Conservation (phyloP, 2,888 invertebrate species). For the Cephus rjabovi region DNA sequence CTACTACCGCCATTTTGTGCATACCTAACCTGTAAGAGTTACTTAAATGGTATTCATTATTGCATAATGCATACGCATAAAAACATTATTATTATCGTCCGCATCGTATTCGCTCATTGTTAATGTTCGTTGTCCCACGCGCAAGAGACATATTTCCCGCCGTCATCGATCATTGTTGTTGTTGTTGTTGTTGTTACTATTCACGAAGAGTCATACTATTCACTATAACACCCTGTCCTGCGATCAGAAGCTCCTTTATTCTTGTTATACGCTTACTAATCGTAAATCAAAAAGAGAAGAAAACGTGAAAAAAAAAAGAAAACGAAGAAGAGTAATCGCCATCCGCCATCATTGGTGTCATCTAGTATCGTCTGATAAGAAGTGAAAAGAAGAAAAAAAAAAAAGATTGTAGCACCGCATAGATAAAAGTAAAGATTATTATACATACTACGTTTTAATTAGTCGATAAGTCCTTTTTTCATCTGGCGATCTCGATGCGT, state of each 20-base stretch:
- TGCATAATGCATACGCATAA: neutral
- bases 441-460: neutral
- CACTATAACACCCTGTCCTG: neutral
- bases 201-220: neutral
- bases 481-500: neutral
- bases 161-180: constrained; percentile 36
- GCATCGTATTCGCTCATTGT: constrained; percentile 22
- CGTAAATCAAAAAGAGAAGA: neutral
- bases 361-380: neutral
- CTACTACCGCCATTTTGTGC: too few species aligned
- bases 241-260: neutral
- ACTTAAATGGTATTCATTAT: constrained; percentile 3
- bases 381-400: neutral
- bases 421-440: neutral
- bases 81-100: constrained; percentile 25
- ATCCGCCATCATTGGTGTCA: neutral
- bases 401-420: neutral
- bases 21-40: too few species aligned
- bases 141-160: constrained; percentile 12
- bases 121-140: constrained; percentile 33
- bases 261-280: neutral
- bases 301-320: neutral
- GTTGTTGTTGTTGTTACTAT: constrained; percentile 41
- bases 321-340: neutral
- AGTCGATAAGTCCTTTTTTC: neutral